These are phyloP conservation scores for Macrobrachium rosenbergii DNA, from an alignment of 1,140 invertebrate species.

Conservation along the genomic window DNA sequence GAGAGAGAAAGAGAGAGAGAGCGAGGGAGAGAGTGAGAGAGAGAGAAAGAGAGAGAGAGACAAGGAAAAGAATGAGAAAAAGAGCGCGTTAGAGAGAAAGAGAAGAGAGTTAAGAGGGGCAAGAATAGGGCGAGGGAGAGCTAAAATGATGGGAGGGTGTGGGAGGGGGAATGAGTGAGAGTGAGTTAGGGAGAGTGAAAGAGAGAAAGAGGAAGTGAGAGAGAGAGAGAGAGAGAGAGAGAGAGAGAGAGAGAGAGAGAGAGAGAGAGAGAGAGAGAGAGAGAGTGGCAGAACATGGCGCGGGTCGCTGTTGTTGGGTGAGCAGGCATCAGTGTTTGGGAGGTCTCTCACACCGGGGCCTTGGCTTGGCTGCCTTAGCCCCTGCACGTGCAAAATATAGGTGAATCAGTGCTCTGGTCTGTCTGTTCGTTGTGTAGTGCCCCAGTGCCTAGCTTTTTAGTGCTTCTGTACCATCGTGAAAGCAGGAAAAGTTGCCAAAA, in stretches of 20 bases:
- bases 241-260: too few species aligned
- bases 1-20: conserved; percentile 10
- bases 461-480: conserved; percentile 11
- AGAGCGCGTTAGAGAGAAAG: conserved; percentile 58
- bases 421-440: conserved; percentile 22
- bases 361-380: too few species aligned
- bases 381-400: too few species aligned
- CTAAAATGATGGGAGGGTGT: neutral
- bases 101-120: conserved; percentile 32
- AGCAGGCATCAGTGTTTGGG: conserved; percentile 45
- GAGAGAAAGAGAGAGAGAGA: conserved; percentile 32
- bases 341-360: conserved; percentile 9
- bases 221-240: too few species aligned
- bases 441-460: neutral
- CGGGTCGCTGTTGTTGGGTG: conserved; percentile 49
- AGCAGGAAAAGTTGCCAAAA: neutral
- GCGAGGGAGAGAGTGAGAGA: conserved; percentile 21
- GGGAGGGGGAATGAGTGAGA: conserved; percentile 31
- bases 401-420: too few species aligned
- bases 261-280: conserved; percentile 16
- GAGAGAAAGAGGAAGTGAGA: conserved; percentile 47
- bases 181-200: conserved; percentile 50
- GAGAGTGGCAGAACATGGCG: conserved; percentile 50
- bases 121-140: conserved; percentile 7
- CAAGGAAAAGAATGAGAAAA: conserved; percentile 1